These are phyloP conservation scores for Oxygymnocypris stewartii DNA, from an alignment of 2,113 vertebrate genomes.

Conservation along the genomic window DNA sequence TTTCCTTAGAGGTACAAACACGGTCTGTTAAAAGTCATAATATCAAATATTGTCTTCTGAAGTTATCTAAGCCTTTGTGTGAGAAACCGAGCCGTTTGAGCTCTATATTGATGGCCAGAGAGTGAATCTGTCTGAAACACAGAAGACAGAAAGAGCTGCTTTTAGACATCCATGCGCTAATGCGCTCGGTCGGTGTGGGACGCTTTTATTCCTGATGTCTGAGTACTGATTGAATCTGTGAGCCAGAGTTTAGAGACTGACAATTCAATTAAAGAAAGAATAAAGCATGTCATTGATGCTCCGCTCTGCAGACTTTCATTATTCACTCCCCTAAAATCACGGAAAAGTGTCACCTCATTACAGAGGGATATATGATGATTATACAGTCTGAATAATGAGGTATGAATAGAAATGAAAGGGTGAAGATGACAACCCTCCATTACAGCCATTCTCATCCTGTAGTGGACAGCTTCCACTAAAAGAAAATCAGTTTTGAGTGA, in stretches of 20 bases:
- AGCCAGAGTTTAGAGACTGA: background rate
- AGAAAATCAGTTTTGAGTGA: background rate
- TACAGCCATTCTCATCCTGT: background rate
- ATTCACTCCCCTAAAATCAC: background rate
- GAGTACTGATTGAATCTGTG: background rate
- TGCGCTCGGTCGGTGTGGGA: background rate
- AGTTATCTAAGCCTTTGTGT: background rate
- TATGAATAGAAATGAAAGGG: background rate
- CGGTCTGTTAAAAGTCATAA: background rate
- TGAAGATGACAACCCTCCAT: background rate
- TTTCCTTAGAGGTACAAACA: background rate
- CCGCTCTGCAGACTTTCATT: background rate
- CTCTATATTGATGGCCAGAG: background rate
- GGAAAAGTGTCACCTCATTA: background rate
- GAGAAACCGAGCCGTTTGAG: background rate
- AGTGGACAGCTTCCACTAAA: too few relatives aligned
- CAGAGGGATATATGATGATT: constrained; percentile 4
- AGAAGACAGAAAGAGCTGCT: background rate
- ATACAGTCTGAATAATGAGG: background rate
- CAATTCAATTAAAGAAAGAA: constrained; percentile 16
- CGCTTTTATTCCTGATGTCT: background rate
- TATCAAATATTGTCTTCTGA: background rate
- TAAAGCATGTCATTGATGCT: background rate
- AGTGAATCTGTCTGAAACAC: background rate
- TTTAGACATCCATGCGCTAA: background rate